A percentile compares a stretch with the other conserved stretches of the same genome.
phyloP scores from a whole-genome alignment of 2,888 invertebrate species.

The Busseola fusca region DNA sequence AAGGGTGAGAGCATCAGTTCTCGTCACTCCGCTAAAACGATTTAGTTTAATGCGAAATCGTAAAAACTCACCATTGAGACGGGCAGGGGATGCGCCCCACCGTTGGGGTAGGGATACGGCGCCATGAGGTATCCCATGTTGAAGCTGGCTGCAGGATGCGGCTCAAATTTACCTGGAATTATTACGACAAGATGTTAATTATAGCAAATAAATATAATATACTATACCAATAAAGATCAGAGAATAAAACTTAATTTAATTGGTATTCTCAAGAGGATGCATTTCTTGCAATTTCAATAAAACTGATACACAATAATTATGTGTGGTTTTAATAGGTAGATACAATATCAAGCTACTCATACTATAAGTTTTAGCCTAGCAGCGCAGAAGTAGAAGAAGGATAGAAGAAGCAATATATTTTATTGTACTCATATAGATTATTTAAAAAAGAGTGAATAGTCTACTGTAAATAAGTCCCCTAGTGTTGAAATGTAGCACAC shows the following conservation, averaged over 20 bases:
- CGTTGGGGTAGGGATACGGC: conserved; percentile 96
- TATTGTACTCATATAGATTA: not conserved
- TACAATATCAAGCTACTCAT: not conserved
- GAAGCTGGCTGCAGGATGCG: conserved; percentile 94
- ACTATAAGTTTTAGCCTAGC: too few relatives aligned
- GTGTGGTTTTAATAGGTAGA: conserved; percentile 5
- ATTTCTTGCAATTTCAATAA: conserved; percentile 10
- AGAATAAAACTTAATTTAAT: not conserved
- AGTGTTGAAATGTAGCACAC: not conserved
- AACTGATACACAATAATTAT: conserved; percentile 1
- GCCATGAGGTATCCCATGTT: conserved; percentile 98
- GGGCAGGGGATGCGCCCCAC: conserved; percentile 94
- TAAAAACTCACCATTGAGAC: conserved; percentile 95
- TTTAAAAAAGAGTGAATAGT: not conserved
- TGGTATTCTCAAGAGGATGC: not conserved
- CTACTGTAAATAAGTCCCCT: not conserved
- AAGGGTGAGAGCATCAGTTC: conserved; percentile 53
- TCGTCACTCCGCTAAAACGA: conserved; percentile 54
- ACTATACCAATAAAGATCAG: not conserved
- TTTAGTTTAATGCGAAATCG: conserved; percentile 59
- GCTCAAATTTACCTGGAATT: conserved; percentile 93
- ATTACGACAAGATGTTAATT: conserved; percentile 13
- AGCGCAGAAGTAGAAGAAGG: not conserved
- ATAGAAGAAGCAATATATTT: too few relatives aligned
- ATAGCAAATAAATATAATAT: not conserved